These are phyloP conservation scores for Prinia subflava DNA, from an alignment of 2,113 vertebrate genomes.

Conservation along the genomic window DNA sequence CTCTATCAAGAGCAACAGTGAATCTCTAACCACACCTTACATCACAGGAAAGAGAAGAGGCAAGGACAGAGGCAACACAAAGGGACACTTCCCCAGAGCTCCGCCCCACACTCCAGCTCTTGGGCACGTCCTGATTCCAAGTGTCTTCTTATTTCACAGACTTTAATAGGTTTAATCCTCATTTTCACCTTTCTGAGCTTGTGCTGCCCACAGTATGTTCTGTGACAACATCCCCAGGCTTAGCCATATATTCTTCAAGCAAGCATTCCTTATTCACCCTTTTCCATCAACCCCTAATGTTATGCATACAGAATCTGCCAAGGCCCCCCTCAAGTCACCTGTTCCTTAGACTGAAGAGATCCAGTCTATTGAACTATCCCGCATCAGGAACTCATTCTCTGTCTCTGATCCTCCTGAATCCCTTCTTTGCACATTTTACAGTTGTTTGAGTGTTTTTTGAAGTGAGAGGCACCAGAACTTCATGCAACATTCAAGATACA, in stretches of 20 bases:
- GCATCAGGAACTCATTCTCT: not conserved
- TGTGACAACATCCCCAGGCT: not conserved
- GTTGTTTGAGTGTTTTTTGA: not conserved
- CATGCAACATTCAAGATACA: not conserved
- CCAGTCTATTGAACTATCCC: not conserved
- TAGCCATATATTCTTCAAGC: not conserved
- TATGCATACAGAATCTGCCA: not conserved
- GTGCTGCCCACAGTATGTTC: not conserved
- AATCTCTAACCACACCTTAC: not conserved
- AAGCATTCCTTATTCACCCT: not conserved
- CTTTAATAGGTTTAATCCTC: not conserved
- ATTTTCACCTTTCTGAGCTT: not conserved
- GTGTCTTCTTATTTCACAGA: not conserved
- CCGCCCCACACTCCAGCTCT: not conserved
- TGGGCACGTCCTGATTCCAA: not conserved
- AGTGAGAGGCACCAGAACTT: not conserved
- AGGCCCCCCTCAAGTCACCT: not conserved
- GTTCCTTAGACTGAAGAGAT: not conserved
- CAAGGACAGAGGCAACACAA: not conserved
- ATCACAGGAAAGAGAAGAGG: not conserved
- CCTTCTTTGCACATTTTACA: not conserved
- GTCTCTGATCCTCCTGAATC: not conserved
- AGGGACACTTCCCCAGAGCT: not conserved
- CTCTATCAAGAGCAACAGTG: not conserved
- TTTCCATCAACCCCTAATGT: not conserved